These are phyloP conservation scores for Orcinus orca DNA, from an alignment of 2,113 vertebrate species.

Conservation along the genomic window DNA sequence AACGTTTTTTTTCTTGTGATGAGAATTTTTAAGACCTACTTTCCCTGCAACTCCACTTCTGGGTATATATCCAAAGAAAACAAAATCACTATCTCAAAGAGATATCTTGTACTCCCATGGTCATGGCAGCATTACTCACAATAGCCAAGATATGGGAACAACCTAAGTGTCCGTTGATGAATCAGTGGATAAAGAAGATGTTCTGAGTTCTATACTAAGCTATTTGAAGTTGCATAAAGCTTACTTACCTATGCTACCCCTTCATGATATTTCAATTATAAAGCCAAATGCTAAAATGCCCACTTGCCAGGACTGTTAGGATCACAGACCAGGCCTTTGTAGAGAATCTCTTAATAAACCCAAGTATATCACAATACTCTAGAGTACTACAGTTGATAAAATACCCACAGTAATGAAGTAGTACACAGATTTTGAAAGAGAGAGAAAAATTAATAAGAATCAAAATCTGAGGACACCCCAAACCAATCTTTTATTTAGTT, in stretches of 20 bases:
- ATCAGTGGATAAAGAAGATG: not conserved
- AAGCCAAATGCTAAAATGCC: not conserved
- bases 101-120: rapidly evolving
- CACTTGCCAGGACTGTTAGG: not conserved
- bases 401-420: not conserved
- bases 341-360: not conserved
- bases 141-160: not conserved
- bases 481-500: not conserved
- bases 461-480: not conserved
- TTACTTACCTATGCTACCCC: no score
- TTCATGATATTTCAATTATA: not conserved
- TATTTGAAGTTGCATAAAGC: not conserved
- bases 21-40: not conserved
- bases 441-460: not conserved
- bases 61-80: not conserved
- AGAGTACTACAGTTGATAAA: rapidly evolving
- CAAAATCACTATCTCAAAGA: not conserved
- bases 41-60: not conserved
- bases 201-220: not conserved
- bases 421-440: not conserved
- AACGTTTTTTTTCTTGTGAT: not conserved
- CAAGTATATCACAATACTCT: not conserved
- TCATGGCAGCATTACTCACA: rapidly evolving
- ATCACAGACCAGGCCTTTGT: not conserved
- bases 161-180: not conserved